Conservation (phyloP, 2,113 vertebrate genomes). For the Antechinus stuartii region DNA sequence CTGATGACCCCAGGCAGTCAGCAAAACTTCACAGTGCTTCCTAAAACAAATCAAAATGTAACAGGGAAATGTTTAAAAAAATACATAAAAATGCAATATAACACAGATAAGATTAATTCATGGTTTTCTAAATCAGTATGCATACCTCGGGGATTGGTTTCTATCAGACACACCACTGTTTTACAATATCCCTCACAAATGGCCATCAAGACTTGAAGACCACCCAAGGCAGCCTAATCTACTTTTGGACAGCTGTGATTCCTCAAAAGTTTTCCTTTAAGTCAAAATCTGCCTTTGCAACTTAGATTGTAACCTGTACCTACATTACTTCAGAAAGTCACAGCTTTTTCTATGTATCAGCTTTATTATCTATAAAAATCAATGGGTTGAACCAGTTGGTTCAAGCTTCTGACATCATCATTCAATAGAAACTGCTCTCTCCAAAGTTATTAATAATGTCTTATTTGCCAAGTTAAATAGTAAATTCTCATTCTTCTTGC, state of each 20-base stretch:
- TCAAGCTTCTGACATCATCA: not conserved
- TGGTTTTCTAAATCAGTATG: not conserved
- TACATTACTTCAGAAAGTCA: not conserved
- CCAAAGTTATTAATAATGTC: not conserved
- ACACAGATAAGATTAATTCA: too few relatives aligned
- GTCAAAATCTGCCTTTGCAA: not conserved
- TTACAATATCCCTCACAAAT: not conserved
- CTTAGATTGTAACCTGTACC: not conserved
- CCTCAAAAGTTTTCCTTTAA: not conserved
- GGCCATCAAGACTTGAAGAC: not conserved
- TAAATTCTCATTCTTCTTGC: not conserved
- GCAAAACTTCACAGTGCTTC: not conserved
- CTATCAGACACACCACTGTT: not conserved
- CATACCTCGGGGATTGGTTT: not conserved
- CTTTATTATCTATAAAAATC: not conserved
- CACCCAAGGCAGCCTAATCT: not conserved
- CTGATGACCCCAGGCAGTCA: not conserved
- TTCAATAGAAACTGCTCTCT: not conserved
- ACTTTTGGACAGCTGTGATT: not conserved
- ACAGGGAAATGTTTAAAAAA: too few relatives aligned
- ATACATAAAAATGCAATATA: too few relatives aligned
- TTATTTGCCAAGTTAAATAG: not conserved
- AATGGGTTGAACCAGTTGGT: not conserved
- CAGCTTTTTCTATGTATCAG: not conserved
- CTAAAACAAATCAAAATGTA: too few relatives aligned